Base-by-base conservation (phyloP, 2,113 vertebrate genomes). In the Pterophyllum scalare region DNA sequence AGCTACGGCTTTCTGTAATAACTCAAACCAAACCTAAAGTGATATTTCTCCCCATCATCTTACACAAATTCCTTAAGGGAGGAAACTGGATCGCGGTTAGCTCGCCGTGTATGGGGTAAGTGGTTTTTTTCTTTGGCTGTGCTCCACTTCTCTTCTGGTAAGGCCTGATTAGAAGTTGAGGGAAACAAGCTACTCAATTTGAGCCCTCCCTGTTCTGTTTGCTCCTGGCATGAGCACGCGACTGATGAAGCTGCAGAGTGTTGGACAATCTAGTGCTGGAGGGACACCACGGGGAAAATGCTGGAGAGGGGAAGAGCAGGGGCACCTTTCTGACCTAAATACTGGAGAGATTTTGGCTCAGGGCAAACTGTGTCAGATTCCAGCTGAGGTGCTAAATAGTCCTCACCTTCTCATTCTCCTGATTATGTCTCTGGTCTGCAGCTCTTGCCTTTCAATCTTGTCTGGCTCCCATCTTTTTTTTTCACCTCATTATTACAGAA, bases 311-410 rank as follows among this genome's bases (percentile, higher is more conserved):
- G 77, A 76, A 33, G 79, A 65, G 58, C 61, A 75, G 52, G 75
- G 83, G 72, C 87, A 80, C 54, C 76, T 86, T 87, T 86, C 74
- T 94, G 94, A 94, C 93, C 94, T 90, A 94, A 64, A 94, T 94
- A 93, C 84, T 58, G 80, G 78, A 46, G 72, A 92, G 80, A 81
- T 76, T 94, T 88, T 92, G 94, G 92, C 92, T 94, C 81, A 86
- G 88, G 86, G 89, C 20, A 60, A 92, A 89, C 75, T 76, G 26
- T 83, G 79, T 65, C 6, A 24, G 81, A 93, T 92, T 81, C 89
- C 79, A 82, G 87, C 89, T 84, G 91, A 91, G 88, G 70, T 84
- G 60, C 80, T 85, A 80, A 86, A 91, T 61, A 72, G 81, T 82
- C 85, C 59, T 74, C 28, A 20, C 31, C 40, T 40, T 75, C 58